Conservation (phyloP, 2,113 vertebrate genomes). For the Conger conger region DNA sequence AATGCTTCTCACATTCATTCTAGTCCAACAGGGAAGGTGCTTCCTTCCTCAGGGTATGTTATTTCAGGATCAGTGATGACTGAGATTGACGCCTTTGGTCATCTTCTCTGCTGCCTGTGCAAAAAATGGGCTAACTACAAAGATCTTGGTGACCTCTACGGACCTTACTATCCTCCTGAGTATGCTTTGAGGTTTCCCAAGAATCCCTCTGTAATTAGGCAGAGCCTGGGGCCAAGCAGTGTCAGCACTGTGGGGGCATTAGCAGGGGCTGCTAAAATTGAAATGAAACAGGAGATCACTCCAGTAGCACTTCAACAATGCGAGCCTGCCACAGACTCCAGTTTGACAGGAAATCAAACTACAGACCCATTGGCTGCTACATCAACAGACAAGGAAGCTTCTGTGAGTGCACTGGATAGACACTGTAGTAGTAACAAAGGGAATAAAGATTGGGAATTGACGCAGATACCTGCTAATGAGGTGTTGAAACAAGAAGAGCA, state of each 20-base stretch:
- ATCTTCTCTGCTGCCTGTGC: slow-evolving; percentile 93
- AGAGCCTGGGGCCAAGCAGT: slow-evolving; percentile 54
- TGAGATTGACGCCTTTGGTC: slow-evolving; percentile 84
- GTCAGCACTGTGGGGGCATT: slow-evolving; percentile 55
- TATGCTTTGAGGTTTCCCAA: slow-evolving; percentile 91
- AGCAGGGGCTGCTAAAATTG: slow-evolving; percentile 51
- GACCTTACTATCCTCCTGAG: slow-evolving; percentile 95
- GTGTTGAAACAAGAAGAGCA: slow-evolving; percentile 55
- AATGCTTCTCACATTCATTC: slow-evolving; percentile 64
- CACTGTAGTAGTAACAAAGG: slow-evolving; percentile 58
- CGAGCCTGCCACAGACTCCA: slow-evolving; percentile 47
- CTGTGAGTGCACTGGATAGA: slow-evolving; percentile 50
- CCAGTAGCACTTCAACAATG: slow-evolving; percentile 49
- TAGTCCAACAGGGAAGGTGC: slow-evolving; percentile 82
- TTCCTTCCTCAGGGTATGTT: slow-evolving; percentile 87
- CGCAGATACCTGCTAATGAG: slow-evolving; percentile 51
- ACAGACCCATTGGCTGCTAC: slow-evolving; percentile 47
- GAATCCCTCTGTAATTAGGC: slow-evolving; percentile 81
- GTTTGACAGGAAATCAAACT: slow-evolving; percentile 47
- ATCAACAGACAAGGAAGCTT: slow-evolving; percentile 45
- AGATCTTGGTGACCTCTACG: slow-evolving; percentile 96
- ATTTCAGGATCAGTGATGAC: slow-evolving; percentile 88
- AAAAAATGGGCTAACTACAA: slow-evolving; percentile 98
- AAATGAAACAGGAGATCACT: slow-evolving; percentile 68
- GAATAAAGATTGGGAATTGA: slow-evolving; percentile 66